Evolutionary conservation across 2,113 vertebrate species (phyloP).

Genomic region (Aleadryas rufinucha): DNA sequence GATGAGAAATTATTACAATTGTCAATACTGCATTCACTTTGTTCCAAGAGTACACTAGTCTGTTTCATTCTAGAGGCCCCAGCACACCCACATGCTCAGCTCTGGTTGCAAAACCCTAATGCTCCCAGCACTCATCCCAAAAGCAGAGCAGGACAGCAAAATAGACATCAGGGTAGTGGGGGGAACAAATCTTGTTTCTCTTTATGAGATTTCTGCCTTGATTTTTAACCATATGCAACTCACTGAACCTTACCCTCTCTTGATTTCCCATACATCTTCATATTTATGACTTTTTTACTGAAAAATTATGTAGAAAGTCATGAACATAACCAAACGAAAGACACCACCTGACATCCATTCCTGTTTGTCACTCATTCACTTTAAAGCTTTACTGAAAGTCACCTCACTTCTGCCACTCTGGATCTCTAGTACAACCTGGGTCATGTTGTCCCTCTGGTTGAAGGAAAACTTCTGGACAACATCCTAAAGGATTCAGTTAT

Average conservation of each 20-base stretch:
- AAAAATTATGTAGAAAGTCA: not conserved
- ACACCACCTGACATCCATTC: not conserved
- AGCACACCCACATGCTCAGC: rapidly evolving
- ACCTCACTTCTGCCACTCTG: not conserved
- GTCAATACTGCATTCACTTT: not conserved
- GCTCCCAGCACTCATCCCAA: not conserved
- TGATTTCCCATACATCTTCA: not conserved
- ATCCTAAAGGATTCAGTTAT: not conserved
- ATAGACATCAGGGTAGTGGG: rapidly evolving
- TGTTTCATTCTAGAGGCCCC: not conserved
- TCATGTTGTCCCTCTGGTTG: rapidly evolving
- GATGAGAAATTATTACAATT: not conserved
- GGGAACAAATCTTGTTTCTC: not conserved
- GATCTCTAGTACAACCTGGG: no score
- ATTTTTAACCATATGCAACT: not conserved
- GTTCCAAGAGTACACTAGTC: not conserved
- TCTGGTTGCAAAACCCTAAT: not conserved
- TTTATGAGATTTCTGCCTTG: not conserved
- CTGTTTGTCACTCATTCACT: not conserved
- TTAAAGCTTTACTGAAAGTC: not conserved
- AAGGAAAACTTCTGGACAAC: not conserved
- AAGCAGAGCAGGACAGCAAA: not conserved
- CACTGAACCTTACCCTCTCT: not conserved
- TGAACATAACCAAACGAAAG: not conserved
- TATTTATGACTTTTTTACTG: not conserved